phyloP scores from a whole-genome alignment of 2,797 vertebrate species.

The Dallia pectoralis region DNA sequence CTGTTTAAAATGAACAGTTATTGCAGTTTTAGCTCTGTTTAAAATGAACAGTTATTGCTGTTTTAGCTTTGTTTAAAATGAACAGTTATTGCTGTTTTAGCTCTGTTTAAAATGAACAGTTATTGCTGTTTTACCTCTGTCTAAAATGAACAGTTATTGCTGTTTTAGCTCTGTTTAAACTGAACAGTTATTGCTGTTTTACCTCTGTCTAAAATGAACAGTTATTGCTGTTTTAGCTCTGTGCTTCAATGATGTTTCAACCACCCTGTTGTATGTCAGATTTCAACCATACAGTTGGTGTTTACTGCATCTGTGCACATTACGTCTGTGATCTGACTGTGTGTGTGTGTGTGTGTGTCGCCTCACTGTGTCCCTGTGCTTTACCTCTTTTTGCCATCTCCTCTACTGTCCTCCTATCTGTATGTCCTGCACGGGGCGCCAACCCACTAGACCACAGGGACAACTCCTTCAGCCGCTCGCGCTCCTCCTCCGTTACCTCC shows the following conservation, averaged over 20 bases:
- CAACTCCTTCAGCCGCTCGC: conserved; percentile 97
- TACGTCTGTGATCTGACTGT: neutral
- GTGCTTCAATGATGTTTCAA: neutral
- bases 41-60: too few relatives aligned
- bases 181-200: too few relatives aligned
- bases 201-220: neutral
- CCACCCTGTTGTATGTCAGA: neutral
- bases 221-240: neutral
- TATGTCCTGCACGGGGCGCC: conserved; percentile 78
- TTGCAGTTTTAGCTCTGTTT: conserved; percentile 2
- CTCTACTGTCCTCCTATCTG: conserved; percentile 80
- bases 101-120: neutral
- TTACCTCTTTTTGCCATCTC: conserved; percentile 65
- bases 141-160: too few relatives aligned
- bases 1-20: too few relatives aligned
- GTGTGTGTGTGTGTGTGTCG: neutral
- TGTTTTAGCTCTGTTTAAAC: neutral
- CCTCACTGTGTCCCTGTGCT: conserved; percentile 49
- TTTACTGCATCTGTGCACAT: neutral
- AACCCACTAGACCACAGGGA: conserved; percentile 91
- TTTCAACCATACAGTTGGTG: neutral
- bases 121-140: neutral
- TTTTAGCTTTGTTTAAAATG: conserved; percentile 3
- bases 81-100: too few relatives aligned
- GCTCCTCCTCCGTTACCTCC: conserved; percentile 98